Evolutionary conservation across 2,888 invertebrate species (phyloP).

Genomic region (Chymomyza amoena): DNA sequence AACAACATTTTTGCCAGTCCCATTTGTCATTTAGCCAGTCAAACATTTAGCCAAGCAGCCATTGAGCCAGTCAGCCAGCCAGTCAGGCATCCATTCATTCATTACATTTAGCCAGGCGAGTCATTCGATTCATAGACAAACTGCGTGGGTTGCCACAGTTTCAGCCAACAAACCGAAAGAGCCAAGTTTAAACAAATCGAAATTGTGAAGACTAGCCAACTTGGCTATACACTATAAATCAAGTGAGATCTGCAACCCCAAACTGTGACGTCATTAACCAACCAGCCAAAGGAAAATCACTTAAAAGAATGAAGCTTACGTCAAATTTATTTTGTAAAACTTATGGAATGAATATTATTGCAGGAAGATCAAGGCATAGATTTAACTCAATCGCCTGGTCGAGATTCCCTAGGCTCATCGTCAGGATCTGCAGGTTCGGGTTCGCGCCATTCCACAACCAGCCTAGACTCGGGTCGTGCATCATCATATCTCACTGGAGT

Average conservation of each 20-base stretch:
- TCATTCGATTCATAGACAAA: slow-evolving; percentile 71
- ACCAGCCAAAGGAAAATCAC: too few relatives aligned
- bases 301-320: too few relatives aligned
- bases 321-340: too few relatives aligned
- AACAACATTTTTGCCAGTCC: slow-evolving; percentile 72
- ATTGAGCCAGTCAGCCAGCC: slow-evolving; percentile 27
- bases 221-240: background rate
- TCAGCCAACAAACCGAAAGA: slow-evolving; percentile 39
- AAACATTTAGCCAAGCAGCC: slow-evolving; percentile 22
- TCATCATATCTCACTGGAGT: slow-evolving; percentile 85
- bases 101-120: slow-evolving; percentile 61
- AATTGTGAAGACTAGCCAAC: background rate
- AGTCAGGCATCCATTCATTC: slow-evolving; percentile 56
- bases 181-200: slow-evolving; percentile 55
- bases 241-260: too few relatives aligned
- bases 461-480: slow-evolving; percentile 93
- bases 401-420: slow-evolving; percentile 94
- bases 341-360: too few relatives aligned
- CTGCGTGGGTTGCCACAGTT: slow-evolving; percentile 52
- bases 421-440: slow-evolving; percentile 92
- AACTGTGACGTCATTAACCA: too few relatives aligned
- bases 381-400: slow-evolving; percentile 94
- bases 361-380: slow-evolving; percentile 94
- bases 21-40: slow-evolving; percentile 61
- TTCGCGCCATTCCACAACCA: slow-evolving; percentile 92